Percentiles rank a stretch among this genome's conserved stretches.
Evolutionary conservation across 35 echinoderm and acorn worm species (phyloP).

Genomic region (Apostichopus californicus): DNA sequence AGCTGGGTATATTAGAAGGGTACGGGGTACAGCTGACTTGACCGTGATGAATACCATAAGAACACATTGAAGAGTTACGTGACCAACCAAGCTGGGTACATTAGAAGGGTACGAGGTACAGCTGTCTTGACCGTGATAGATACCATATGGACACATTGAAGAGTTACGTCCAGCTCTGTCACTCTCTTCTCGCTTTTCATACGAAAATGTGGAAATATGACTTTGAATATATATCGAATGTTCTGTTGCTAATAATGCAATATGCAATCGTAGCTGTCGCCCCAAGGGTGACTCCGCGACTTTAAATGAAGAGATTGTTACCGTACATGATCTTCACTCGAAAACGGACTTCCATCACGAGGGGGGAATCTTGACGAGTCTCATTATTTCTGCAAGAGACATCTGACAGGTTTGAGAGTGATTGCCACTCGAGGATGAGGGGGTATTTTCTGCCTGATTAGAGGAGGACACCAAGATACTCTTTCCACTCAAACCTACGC

Average conservation of each 20-base stretch:
- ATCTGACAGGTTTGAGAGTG: background rate
- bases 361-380: background rate
- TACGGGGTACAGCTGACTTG: too few relatives aligned
- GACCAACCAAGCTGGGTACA: too few relatives aligned
- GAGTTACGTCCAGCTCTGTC: too few relatives aligned
- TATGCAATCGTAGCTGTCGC: background rate
- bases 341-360: background rate
- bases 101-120: too few relatives aligned
- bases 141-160: too few relatives aligned
- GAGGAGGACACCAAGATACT: background rate
- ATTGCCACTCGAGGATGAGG: background rate
- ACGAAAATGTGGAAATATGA: too few relatives aligned
- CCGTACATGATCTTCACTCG: background rate
- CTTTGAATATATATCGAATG: background rate
- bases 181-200: too few relatives aligned
- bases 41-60: too few relatives aligned
- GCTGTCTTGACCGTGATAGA: too few relatives aligned
- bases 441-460: background rate
- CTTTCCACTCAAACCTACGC: too few relatives aligned
- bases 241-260: background rate
- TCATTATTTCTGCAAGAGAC: background rate
- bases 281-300: background rate
- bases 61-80: too few relatives aligned
- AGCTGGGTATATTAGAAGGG: too few relatives aligned
- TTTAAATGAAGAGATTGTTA: background rate